Evolutionary conservation across 2,888 invertebrate genomes (phyloP).

Genomic region (Melanostoma scalare): DNA sequence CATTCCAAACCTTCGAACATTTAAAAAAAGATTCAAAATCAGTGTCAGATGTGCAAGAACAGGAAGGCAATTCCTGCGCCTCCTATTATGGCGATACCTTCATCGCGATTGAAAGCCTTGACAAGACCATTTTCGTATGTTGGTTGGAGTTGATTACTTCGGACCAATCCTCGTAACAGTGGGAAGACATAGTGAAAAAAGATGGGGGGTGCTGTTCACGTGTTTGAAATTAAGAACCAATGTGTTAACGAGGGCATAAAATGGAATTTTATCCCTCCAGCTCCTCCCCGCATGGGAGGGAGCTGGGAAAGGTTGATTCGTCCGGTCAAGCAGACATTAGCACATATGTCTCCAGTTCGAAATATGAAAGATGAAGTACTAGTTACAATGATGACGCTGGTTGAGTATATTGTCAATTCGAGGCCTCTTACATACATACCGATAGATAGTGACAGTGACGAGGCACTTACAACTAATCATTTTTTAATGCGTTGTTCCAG

Average conservation of each 20-base stretch:
- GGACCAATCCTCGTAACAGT: constrained; percentile 37
- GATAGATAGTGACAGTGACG: constrained; percentile 15
- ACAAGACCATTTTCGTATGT: constrained; percentile 37
- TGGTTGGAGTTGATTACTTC: constrained; percentile 39
- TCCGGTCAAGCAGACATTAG: constrained; percentile 6
- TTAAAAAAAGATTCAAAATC: constrained; percentile 11
- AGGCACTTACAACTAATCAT: constrained; percentile 30
- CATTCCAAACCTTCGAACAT: constrained; percentile 37
- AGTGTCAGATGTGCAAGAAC: background rate
- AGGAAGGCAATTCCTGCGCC: background rate
- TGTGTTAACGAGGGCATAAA: background rate
- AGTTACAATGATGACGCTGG: constrained; percentile 25
- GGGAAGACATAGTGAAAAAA: constrained; percentile 24
- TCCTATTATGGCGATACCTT: constrained; percentile 3
- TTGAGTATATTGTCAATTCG: constrained; percentile 11
- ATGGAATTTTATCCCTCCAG: constrained; percentile 39
- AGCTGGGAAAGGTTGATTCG: constrained; percentile 17
- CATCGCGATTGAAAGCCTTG: constrained; percentile 19
- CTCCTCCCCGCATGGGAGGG: constrained; percentile 25
- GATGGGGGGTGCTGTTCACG: constrained; percentile 63
- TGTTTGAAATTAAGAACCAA: constrained; percentile 33
- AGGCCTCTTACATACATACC: constrained; percentile 18
- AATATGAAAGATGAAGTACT: constrained; percentile 20
- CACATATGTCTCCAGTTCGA: background rate
- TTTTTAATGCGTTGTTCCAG: constrained; percentile 25